Percentiles rank a stretch among this genome's conserved stretches.
These are phyloP conservation scores for Actinernus sp. DNA, from an alignment of 92 coral and sea anemone genomes.

Conservation along the genomic window DNA sequence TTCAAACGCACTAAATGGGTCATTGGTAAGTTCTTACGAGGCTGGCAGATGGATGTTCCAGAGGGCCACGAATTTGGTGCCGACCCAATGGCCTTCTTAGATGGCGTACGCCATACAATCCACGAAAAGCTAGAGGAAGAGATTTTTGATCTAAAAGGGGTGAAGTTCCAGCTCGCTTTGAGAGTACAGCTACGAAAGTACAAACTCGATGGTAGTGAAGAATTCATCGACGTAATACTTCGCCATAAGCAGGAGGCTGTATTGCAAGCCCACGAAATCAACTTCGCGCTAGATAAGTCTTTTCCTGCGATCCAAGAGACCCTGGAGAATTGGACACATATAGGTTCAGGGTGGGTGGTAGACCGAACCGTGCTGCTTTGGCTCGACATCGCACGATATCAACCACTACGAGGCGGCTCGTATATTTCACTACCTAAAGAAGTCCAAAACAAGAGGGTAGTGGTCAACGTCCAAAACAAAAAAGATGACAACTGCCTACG, in stretches of 20 bases:
- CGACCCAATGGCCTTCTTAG: conserved; percentile 5
- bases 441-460: too few relatives aligned
- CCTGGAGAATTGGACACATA: too few relatives aligned
- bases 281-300: neutral
- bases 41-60: conserved; percentile 44
- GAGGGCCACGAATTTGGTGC: conserved; percentile 9
- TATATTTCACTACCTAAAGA: conserved; percentile 18
- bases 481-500: too few relatives aligned
- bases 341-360: conserved; percentile 45
- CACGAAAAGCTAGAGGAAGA: conserved; percentile 2
- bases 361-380: conserved; percentile 19
- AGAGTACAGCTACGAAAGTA: conserved; percentile 6
- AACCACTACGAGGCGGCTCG: conserved; percentile 37
- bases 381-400: conserved; percentile 21
- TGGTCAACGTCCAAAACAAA: too few relatives aligned
- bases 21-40: too few relatives aligned
- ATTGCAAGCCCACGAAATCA: neutral
- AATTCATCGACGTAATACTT: neutral
- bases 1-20: too few relatives aligned
- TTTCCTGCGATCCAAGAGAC: neutral
- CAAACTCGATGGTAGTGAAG: conserved; percentile 6
- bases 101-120: neutral
- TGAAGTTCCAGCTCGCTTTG: conserved; percentile 25
- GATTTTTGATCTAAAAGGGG: conserved; percentile 7
- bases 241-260: conserved; percentile 23